A percentile compares a stretch with the other conserved stretches of the same genome.
Conservation (phyloP, 2,797 vertebrate species). For the Diplodus puntazzo region DNA sequence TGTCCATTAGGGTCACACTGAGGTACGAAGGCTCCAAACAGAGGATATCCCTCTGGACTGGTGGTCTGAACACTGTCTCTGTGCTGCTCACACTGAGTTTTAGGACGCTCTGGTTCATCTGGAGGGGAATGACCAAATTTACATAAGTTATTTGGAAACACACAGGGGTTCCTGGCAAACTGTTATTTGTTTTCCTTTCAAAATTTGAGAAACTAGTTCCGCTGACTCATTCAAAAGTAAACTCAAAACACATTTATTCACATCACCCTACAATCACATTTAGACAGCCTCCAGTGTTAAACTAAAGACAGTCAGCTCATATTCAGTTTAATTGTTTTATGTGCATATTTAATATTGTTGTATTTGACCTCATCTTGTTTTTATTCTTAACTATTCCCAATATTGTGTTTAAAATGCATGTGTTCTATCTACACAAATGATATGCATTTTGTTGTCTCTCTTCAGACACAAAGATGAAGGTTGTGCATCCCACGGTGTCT, state of each 20-base stretch:
- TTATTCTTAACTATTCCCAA: no score
- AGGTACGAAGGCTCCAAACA: slow-evolving; percentile 65
- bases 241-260: no score
- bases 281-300: no score
- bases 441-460: neutral
- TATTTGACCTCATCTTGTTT: no score
- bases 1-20: slow-evolving; percentile 81
- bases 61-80: slow-evolving; percentile 62
- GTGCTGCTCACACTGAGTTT: slow-evolving; percentile 80
- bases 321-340: no score
- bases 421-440: slow-evolving; percentile 1
- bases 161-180: neutral
- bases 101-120: slow-evolving; percentile 58
- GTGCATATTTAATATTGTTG: no score
- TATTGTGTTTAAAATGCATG: no score
- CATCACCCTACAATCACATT: no score
- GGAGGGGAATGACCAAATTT: neutral
- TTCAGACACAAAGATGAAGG: neutral
- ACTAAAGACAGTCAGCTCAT: no score
- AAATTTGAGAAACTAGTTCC: no score
- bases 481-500: neutral
- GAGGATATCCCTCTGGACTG: slow-evolving; percentile 38
- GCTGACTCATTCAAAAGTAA: no score
- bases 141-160: neutral
- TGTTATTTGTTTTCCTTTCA: no score